These are phyloP conservation scores for Blastobasis lacticolella DNA, from an alignment of 2,888 invertebrate species.

Conservation along the genomic window DNA sequence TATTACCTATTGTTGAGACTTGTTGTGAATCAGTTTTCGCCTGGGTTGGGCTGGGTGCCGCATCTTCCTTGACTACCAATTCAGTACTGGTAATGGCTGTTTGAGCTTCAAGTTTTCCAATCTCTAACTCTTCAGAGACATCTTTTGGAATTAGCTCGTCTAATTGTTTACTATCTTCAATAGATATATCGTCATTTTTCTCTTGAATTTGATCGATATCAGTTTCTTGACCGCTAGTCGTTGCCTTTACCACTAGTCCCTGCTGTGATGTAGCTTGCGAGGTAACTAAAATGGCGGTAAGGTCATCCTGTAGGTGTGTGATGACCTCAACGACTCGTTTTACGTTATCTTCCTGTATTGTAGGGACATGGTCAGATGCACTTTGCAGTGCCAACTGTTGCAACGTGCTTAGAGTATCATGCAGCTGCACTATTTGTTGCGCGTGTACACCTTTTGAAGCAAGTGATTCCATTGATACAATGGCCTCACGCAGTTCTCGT, in stretches of 20 bases:
- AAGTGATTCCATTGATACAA: conserved; percentile 9
- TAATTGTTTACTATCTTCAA: too few relatives aligned
- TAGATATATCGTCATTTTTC: too few relatives aligned
- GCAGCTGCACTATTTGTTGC: neutral
- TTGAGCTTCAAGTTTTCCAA: too few relatives aligned
- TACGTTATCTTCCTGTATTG: neutral
- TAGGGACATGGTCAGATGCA: neutral
- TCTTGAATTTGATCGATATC: too few relatives aligned
- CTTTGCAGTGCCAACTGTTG: neutral
- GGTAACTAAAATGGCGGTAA: neutral
- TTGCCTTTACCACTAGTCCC: neutral
- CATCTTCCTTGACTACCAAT: too few relatives aligned
- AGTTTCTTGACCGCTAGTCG: too few relatives aligned
- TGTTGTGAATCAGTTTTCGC: too few relatives aligned
- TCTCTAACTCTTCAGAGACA: too few relatives aligned
- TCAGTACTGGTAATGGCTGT: too few relatives aligned
- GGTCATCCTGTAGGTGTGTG: neutral
- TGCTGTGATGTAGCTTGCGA: neutral
- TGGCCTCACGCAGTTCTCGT: conserved; percentile 20
- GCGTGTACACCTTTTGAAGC: neutral
- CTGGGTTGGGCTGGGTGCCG: too few relatives aligned
- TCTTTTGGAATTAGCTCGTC: neutral
- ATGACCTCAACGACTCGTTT: neutral
- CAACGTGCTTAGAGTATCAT: neutral
- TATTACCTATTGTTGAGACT: too few relatives aligned